Evolutionary conservation across 35 echinoderm and acorn worm species (phyloP).

Genomic region (Apostichopus californicus): DNA sequence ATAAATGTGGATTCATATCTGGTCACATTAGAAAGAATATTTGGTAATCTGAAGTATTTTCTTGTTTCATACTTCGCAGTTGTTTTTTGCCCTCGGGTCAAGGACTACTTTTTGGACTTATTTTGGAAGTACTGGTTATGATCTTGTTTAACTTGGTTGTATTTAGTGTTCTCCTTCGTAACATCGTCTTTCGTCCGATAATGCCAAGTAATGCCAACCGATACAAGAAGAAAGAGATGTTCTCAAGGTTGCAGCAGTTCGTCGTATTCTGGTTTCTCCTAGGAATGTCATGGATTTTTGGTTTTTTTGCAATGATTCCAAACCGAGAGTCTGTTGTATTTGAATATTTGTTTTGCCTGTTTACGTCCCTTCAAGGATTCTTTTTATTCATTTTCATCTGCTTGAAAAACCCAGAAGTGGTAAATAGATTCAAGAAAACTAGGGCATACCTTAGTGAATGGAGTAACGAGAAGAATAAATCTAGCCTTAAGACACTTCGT

Average conservation of each 20-base stretch:
- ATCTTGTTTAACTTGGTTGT: not conserved
- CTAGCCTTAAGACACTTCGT: not conserved
- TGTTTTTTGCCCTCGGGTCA: conserved; percentile 1
- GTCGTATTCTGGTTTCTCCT: conserved; percentile 1
- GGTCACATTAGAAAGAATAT: not conserved
- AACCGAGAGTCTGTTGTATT: not conserved
- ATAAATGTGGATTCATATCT: not conserved
- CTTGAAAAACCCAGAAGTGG: conserved; percentile 8
- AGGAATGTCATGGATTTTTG: conserved; percentile 34
- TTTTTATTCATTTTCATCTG: conserved; percentile 18
- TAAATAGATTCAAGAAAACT: not conserved
- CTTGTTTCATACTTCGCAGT: not conserved
- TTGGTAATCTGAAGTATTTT: not conserved
- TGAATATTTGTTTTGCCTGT: not conserved
- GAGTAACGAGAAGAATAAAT: not conserved
- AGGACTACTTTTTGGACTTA: not conserved
- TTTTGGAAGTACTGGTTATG: conserved; percentile 29
- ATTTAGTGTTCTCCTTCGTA: not conserved
- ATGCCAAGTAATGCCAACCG: not conserved
- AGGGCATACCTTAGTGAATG: not conserved
- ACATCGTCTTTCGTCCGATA: conserved; percentile 15
- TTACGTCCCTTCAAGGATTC: not conserved
- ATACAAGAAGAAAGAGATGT: conserved; percentile 5
- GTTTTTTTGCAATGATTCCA: not conserved
- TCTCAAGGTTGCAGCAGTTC: not conserved